Percentiles rank a stretch among this genome's conserved stretches.
Conservation (phyloP, 35 echinoderm and acorn worm species). For the Patiria miniata region DNA sequence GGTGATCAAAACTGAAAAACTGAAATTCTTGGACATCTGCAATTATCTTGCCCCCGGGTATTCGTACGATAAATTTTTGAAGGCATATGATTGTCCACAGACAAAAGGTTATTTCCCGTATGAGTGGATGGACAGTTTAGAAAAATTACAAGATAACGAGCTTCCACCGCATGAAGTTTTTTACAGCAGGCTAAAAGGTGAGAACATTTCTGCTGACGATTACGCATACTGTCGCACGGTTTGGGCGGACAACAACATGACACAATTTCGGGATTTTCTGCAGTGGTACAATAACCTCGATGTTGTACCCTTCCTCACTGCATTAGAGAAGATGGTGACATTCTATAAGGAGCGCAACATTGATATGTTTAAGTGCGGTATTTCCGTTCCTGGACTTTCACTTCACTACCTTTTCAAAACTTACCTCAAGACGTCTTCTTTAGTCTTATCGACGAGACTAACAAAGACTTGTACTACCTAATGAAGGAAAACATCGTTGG, state of each 20-base stretch:
- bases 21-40: slow-evolving; percentile 42
- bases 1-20: slow-evolving; percentile 2
- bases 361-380: slow-evolving; percentile 61
- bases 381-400: slow-evolving; percentile 58
- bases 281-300: slow-evolving; percentile 69
- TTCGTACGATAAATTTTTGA: slow-evolving; percentile 43
- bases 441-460: slow-evolving; percentile 35
- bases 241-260: slow-evolving; percentile 38
- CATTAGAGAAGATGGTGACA: slow-evolving; percentile 51
- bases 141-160: slow-evolving; percentile 6
- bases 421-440: not conserved
- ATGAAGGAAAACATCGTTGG: slow-evolving; percentile 56
- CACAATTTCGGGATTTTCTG: slow-evolving; percentile 43
- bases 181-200: slow-evolving; percentile 43
- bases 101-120: slow-evolving; percentile 51
- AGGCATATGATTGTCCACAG: slow-evolving; percentile 45
- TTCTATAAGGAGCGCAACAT: slow-evolving; percentile 48
- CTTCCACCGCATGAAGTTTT: slow-evolving; percentile 48
- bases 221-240: slow-evolving; percentile 55
- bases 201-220: slow-evolving; percentile 40
- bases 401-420: slow-evolving; percentile 45
- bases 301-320: slow-evolving; percentile 49
- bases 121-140: slow-evolving; percentile 44
- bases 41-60: slow-evolving; percentile 39
- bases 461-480: slow-evolving; percentile 53